Evolutionary conservation across 1,140 invertebrate genomes (phyloP).

Genomic region (Drosophila varians): DNA sequence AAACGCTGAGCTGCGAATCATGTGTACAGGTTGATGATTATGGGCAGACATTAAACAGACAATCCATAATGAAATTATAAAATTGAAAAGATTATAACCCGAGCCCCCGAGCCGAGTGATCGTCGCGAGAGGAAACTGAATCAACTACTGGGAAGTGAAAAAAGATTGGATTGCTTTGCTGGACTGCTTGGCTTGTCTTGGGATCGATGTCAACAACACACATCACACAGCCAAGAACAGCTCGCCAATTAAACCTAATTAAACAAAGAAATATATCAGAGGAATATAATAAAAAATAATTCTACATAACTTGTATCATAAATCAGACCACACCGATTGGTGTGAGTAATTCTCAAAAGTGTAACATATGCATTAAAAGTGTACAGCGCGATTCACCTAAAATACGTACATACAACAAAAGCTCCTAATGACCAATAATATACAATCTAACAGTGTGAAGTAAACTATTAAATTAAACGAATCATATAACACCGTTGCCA

Average conservation of each 20-base stretch:
- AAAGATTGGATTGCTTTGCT: slow-evolving; percentile 17
- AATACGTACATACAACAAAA: slow-evolving; percentile 22
- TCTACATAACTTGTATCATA: slow-evolving; percentile 47
- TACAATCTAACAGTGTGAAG: background rate
- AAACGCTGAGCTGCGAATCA: slow-evolving; percentile 15
- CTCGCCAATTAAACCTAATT: slow-evolving; percentile 67
- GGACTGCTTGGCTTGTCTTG: background rate
- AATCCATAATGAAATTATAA: slow-evolving; percentile 80
- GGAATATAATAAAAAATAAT: slow-evolving; percentile 43
- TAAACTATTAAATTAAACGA: slow-evolving; percentile 7
- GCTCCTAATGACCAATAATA: slow-evolving; percentile 29
- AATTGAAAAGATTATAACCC: slow-evolving; percentile 64
- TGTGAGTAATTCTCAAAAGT: slow-evolving; percentile 55
- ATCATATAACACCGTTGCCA: background rate
- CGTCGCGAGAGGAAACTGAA: slow-evolving; percentile 61
- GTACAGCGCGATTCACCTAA: slow-evolving; percentile 3
- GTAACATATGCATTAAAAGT: slow-evolving; percentile 28
- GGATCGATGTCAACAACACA: slow-evolving; percentile 76
- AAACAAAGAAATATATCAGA: slow-evolving; percentile 39
- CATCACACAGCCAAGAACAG: slow-evolving; percentile 42
- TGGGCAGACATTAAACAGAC: slow-evolving; percentile 75
- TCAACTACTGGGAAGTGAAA: slow-evolving; percentile 25
- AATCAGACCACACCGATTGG: slow-evolving; percentile 33
- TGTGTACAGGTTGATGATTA: slow-evolving; percentile 70
- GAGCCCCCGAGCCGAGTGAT: slow-evolving; percentile 9